Conservation (phyloP, 2,113 vertebrate genomes). For the Neotragus pygmaeus region DNA sequence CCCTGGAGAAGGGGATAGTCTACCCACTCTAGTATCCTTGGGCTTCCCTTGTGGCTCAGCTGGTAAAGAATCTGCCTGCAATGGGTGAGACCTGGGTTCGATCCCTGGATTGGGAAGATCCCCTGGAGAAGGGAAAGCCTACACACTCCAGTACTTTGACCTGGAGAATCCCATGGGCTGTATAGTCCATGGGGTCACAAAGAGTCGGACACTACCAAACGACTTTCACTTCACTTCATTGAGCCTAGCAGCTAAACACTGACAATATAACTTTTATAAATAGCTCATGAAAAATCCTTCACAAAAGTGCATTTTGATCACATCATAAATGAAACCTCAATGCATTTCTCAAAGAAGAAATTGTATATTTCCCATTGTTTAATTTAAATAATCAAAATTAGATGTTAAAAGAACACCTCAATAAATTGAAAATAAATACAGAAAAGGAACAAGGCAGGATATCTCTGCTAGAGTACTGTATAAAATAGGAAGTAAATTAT, state of each 20-base stretch:
- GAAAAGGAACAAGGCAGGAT: not conserved
- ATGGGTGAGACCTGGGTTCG: fast-evolving
- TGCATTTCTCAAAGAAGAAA: not conserved
- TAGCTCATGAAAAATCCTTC: not conserved
- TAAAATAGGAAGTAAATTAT: not conserved
- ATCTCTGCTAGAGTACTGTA: not conserved
- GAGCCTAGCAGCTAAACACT: not conserved
- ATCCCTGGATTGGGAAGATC: not conserved
- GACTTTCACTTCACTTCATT: not conserved
- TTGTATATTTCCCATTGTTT: not conserved
- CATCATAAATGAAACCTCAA: not conserved
- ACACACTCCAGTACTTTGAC: not conserved
- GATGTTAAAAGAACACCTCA: not conserved
- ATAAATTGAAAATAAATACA: not conserved
- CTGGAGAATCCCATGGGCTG: not conserved
- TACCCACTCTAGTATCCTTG: not conserved
- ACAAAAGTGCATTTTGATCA: not conserved
- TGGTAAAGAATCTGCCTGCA: not conserved
- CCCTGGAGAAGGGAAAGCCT: not conserved
- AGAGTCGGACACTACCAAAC: fast-evolving
- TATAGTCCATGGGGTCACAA: not conserved
- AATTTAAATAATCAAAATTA: not conserved
- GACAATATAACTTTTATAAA: not conserved
- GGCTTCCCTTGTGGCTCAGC: not conserved
- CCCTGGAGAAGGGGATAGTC: not conserved